Percentiles rank a stretch among this genome's conserved stretches.
Conservation (phyloP, 2,113 vertebrate genomes). For the Psittacula cyanocephala region DNA sequence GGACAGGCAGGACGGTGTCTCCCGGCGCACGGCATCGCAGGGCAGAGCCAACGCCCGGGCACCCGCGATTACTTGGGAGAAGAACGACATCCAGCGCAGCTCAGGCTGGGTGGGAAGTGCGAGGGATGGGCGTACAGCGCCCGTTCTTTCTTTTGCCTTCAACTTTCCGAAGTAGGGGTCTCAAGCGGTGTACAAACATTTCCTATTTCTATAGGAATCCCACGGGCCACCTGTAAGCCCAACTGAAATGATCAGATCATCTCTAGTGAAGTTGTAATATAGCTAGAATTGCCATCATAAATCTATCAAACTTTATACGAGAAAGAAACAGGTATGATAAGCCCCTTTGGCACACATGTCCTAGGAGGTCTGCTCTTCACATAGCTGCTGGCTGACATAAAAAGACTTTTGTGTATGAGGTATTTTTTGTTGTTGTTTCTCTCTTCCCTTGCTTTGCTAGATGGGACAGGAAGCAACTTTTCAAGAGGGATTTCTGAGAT, state of each 20-base stretch:
- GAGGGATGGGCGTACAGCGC: fast-evolving
- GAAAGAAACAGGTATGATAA: background rate
- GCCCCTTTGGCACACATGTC: background rate
- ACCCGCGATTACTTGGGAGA: fast-evolving
- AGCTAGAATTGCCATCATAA: fast-evolving
- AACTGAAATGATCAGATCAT: background rate
- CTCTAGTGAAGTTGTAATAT: background rate
- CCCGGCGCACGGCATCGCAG: background rate
- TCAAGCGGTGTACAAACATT: fast-evolving
- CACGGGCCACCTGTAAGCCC: fast-evolving
- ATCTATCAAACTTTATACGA: background rate
- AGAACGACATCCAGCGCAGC: background rate
- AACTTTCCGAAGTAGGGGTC: fast-evolving
- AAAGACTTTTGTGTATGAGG: background rate
- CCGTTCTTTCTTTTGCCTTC: background rate
- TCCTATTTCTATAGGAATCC: background rate
- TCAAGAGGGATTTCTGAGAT: background rate
- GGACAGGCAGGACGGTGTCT: fast-evolving
- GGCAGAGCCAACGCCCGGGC: background rate
- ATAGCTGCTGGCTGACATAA: background rate
- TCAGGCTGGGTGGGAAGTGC: background rate
- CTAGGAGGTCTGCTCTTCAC: background rate
- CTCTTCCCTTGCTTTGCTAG: background rate
- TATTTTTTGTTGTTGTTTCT: background rate
- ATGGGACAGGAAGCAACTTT: background rate